Evolutionary conservation across 1,140 invertebrate genomes (phyloP), one percentile per base, ranked within the genome.

Genomic region (Aphaenogaster rudis): DNA sequence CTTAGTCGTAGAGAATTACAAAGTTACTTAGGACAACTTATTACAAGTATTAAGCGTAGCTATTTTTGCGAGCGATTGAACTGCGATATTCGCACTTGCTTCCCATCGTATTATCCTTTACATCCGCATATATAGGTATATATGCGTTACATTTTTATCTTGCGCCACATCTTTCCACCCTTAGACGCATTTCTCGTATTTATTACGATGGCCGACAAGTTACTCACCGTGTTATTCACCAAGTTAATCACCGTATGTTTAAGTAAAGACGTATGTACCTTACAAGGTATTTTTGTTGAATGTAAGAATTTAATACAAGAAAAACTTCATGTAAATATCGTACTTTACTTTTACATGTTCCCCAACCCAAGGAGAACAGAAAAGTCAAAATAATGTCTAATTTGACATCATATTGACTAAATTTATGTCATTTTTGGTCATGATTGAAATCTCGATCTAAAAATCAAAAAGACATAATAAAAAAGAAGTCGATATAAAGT

Each of bases 61-160:
- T 88, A 64, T 80, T 78, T 86, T 13, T 28, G 36, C 64, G 63
- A 59, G 9, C 59, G 52, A 57, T 15, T 45, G 36, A 78, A 42
- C 3, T 33, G 13, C 17, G 54, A 71, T 8, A 8, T 54, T 42
- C 54, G 67, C 79, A 15, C 13, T 82, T 78, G 87, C 52, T 91
- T 91, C 78, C 66, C 67, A 81, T 13, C 6, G 61, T 82, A 54
- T 81, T 72, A 86, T n/a, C 77, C 54, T 48, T 80, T 39, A 13
- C 59, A 59, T 79, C 17, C 39, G 42, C 33, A 54, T 78, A 52
- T 28, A 28, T 28, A 28, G 28, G 0, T 28, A 28, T 28, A 28
- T 28, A 28, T 98, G 98, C 91, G 98, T 98, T 6, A 96, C 96
- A 3, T 98, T 69, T 69, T 67, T 66, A 66, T 11, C 17, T 98